Base-by-base conservation (phyloP, 2,797 vertebrate genomes). In the Cyprinodon diabolis region DNA sequence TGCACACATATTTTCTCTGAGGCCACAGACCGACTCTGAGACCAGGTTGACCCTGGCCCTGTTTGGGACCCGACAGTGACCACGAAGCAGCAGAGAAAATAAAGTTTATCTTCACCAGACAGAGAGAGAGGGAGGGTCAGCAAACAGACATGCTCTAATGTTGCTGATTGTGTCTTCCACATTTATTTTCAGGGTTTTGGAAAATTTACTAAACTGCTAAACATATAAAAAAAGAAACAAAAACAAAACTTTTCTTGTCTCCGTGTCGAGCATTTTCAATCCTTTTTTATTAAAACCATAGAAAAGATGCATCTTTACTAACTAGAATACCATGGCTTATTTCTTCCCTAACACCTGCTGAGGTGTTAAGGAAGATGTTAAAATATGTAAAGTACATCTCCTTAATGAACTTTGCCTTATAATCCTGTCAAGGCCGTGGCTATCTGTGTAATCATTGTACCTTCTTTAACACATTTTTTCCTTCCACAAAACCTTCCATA, bases 1-100 rank as follows among this genome's bases (percentile, higher is more conserved):
- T 76, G 74, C 79, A 81, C 25, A 67, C 66, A 6, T 63, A 75
- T 72, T 75, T 81, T 88, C 79, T 79, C 81, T 68, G 79, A 80
- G 76, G 82, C 76, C 80, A 69, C 68, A 56, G 76, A 54, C 23
- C 1, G 48, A 60, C 77, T 72, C 62, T 73, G 76, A 73, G 66
- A 23, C 54, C 13, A 11, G 71, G 68, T 35, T 21, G 45, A 67
- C 72, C 67, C 45, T 71, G 6, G 62, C 60, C 72, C 49, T 55
- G 30, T 62, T 48, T 7, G 37, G 25, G 82, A 86, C 80, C 73
- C 79, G 84, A 88, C 80, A 51, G 72, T 1, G 56, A 75, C 75
- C 69, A 21, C 63, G 76, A 85, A 81, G 75, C 73, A 86, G 71
- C 66, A 17, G 73, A 60, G 71, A 23, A 8, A 70, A 58, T 67